Base-by-base conservation (phyloP, 2,113 vertebrate genomes). In the Potamarius usumacintae region DNA sequence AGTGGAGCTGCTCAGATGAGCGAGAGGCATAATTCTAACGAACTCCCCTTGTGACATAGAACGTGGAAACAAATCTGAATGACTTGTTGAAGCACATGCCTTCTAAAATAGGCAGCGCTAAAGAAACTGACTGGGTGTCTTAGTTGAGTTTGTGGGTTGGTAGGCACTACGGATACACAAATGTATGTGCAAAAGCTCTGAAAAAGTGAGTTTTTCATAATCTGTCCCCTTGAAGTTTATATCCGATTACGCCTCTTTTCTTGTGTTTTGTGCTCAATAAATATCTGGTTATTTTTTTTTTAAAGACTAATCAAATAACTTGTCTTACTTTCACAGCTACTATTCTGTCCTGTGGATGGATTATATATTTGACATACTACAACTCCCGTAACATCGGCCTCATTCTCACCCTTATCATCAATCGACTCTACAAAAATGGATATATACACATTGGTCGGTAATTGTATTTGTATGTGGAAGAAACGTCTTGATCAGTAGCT, bases 261-360 rank as follows among this genome's bases (percentile, higher is more conserved):
- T 27, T 83, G 5, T 57, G 2, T 18, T 65, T 65, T 83, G 22
- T 65, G 34, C n/a, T 20, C 18, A 82, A 25, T 42, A 82, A n/a
- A 12, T 78, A 0, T 57, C 22, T 42, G 14, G n/a, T 42, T 42
- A 2, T 42, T 42, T 42, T 30, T 34, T 55, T 67, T 67, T 57
- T 57, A 71, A 84, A 55, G 76, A 42, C 50, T 34, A 53, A 30
- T 11, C 15, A 4, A 48, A 30, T 18, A 8, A 18, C 10, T 20
- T 97, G 92, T 87, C 83, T 67, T 91, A 60, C 67, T 27, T 85
- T 92, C 93, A 90, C 95, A 99, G 98, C 98, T 62, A 99, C 98
- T 91, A 98, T 99, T 96, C 96, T 99, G 93, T 99, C 98, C 94
- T 99, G 98, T 94, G 98, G 97, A 94, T 99, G 98, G 98, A 99